Evolutionary conservation across 1,140 invertebrate genomes (phyloP), one percentile per base, ranked within the genome.

Genomic region (Drosophila grimshawi): DNA sequence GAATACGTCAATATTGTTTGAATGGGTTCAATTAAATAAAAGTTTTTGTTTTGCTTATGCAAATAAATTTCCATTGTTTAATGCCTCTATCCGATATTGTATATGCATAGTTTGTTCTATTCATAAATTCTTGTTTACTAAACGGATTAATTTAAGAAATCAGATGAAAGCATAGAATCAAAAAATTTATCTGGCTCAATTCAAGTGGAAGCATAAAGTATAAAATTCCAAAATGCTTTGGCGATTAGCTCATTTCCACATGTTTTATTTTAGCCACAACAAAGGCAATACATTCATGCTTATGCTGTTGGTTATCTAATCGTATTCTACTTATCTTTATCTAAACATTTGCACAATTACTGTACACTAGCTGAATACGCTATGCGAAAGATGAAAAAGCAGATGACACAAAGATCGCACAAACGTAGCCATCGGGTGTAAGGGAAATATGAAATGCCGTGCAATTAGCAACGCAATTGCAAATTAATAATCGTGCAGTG

Each of bases 381-480:
- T 51, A 51, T 45, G 27, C 4, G 52, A 33, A 32, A 56, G 70
- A 67, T 68, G 63, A 59, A 53, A 52, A 39, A 60, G 63, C 53
- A 65, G 57, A 33, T 61, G 48, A 51, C 27, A 27, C 65, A 37
- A 19, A 33, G 33, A 30, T 41, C 56, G 56, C 30, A 48, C 56
- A 4, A 43, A 4, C 10, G 1, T 5, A 43, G 39, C 11, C 7
- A 6, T 5, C 11, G 7, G 39, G 10, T 3, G 45, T 11, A 32
- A 43, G 30, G 35, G 19, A 11, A 57, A n/a, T n/a, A 37, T 59
- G 29, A 55, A 64, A 64, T 53, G 64, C 67, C 67, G 61, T 88
- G 83, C 85, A 89, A 88, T 86, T 86, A 86, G 83, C 69, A 88
- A 80, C 65, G 80, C 62, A 86, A 86, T 88, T 86, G 83, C 83